Base-by-base conservation (phyloP, 2,113 vertebrate genomes). In the Chamaetylas fuelleborni region DNA sequence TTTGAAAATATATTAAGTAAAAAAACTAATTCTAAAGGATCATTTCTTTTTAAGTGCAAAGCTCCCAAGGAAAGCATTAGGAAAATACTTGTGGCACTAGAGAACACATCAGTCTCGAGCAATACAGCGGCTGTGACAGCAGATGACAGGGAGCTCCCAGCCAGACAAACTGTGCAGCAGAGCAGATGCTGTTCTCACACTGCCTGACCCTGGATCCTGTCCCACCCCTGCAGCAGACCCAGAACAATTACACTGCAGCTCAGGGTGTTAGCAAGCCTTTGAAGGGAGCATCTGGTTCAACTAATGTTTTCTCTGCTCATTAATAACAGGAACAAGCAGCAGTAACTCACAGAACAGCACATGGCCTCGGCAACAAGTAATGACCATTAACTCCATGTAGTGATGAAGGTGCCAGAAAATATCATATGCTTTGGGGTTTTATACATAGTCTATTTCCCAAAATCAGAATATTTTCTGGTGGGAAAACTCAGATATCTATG, bases 291-390 rank as follows among this genome's bases (percentile, higher is more conserved):
- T 60, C 85, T 94, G 74, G 54, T 83, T 81, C 90, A 81, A 29
- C n/a, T 51, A 29, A 93, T 70, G 43, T 81, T 92, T 91, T 70
- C 58, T 82, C 66, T 83, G 25, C 81, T 93, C 48, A 31, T 78
- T 95, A 81, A 97, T 69, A 93, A 96, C 92, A 92, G 70, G 86
- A 97, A 96, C 19, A 50, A 90, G 81, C 79, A 36, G 94, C 91
- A 93, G 92, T 57, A 96, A 96, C 95, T 94, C 74, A 78, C 58
- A 58, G 74, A 57, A 74, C 66, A 58, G 36, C 64, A 81, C 33
- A 33, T 2, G 62, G 92, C 92, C 93, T 94, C 15, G 0, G 96
- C 84, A 94, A 92, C 91, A 96, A 97, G 95, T 88, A 85, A 92
- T 19, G 34, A 79, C 66, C 62, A 81, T 36, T 86, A 72, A 58